phyloP scores from a whole-genome alignment of 2,797 vertebrate genomes.

The Lithobates sylvaticus region DNA sequence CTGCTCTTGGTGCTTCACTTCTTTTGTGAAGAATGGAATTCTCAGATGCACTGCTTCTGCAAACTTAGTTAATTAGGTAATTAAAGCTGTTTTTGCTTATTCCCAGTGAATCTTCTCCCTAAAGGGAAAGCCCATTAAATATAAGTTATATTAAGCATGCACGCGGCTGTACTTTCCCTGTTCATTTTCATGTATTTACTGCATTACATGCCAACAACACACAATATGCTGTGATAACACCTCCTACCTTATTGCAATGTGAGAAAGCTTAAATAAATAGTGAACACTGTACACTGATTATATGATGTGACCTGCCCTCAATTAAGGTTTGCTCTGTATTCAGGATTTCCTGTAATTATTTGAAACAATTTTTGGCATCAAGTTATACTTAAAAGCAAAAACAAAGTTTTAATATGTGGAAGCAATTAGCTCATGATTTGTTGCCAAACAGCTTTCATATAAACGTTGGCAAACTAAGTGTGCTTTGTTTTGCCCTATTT shows the following conservation, averaged over 20 bases:
- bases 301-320: background rate
- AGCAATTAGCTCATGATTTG: background rate
- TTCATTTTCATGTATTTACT: background rate
- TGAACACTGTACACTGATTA: background rate
- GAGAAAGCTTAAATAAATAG: background rate
- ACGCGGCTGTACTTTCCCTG: background rate
- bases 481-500: background rate
- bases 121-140: background rate
- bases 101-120: background rate
- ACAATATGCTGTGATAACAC: background rate
- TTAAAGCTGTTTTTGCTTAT: background rate
- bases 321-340: background rate
- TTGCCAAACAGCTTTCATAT: background rate
- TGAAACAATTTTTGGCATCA: background rate
- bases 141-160: background rate
- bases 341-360: background rate
- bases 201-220: background rate
- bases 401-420: background rate
- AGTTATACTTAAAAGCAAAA: background rate
- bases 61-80: conserved; percentile 24
- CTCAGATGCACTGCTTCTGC: background rate
- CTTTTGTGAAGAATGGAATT: conserved; percentile 14
- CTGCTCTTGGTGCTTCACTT: background rate
- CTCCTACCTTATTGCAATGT: background rate
- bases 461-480: background rate